A percentile compares a stretch with the other conserved stretches of the same genome.
phyloP scores from a whole-genome alignment of 2,888 invertebrate species.

The Ochropleura leucogaster region DNA sequence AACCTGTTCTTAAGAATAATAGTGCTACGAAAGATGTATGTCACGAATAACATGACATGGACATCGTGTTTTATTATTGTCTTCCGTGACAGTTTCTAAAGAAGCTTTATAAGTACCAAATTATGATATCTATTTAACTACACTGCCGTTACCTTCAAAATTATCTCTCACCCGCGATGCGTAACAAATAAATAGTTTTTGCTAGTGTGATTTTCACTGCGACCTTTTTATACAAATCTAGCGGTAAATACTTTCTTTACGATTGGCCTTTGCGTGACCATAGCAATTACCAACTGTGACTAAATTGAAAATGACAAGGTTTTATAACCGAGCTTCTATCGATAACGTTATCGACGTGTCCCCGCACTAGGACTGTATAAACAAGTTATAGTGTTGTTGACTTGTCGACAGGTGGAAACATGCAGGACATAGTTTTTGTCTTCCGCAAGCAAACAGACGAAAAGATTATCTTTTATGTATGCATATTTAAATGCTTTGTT shows the following conservation, averaged over 20 bases:
- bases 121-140: background rate
- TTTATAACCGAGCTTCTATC: slow-evolving; percentile 25
- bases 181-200: slow-evolving; percentile 20
- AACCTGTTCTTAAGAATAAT: background rate
- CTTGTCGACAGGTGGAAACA: slow-evolving; percentile 77
- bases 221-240: slow-evolving; percentile 34
- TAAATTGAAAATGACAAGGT: slow-evolving; percentile 30
- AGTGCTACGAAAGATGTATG: background rate
- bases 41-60: background rate
- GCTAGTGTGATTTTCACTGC: slow-evolving; percentile 2
- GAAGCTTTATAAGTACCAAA: background rate
- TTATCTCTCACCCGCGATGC: background rate
- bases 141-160: background rate
- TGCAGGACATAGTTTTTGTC: slow-evolving; percentile 70
- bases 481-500: slow-evolving; percentile 29
- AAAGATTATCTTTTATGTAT: slow-evolving; percentile 50
- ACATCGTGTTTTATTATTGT: background rate
- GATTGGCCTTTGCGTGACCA: slow-evolving; percentile 46
- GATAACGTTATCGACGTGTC: slow-evolving; percentile 10
- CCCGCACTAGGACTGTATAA: slow-evolving; percentile 59
- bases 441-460: slow-evolving; percentile 53
- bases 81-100: background rate
- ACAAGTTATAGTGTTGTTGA: slow-evolving; percentile 75
- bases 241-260: slow-evolving; percentile 41
- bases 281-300: slow-evolving; percentile 19